Evolutionary conservation across 1,140 invertebrate species (phyloP).

Genomic region (Euborellia annulipes): DNA sequence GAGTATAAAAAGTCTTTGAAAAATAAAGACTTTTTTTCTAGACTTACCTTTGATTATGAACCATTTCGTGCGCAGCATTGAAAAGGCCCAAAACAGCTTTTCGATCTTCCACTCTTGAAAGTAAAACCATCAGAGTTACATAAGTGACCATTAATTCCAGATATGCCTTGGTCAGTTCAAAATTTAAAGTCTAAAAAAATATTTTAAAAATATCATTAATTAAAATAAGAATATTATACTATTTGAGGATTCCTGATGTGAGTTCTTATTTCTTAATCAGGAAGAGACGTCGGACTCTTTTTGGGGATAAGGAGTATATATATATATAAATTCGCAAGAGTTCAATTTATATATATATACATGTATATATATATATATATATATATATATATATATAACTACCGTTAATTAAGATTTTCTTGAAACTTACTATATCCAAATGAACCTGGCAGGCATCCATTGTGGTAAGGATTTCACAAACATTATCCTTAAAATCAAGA

Average conservation of each 20-base stretch:
- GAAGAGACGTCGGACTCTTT: too few species aligned
- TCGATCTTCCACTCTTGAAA: conserved; percentile 92
- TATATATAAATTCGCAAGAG: too few species aligned
- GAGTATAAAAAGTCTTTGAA: too few species aligned
- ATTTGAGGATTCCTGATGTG: too few species aligned
- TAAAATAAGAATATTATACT: too few species aligned
- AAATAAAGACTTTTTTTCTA: too few species aligned
- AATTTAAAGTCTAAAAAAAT: conserved; percentile 62
- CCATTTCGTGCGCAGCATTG: conserved; percentile 94
- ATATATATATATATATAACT: not conserved
- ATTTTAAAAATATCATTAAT: too few species aligned
- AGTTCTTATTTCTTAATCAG: too few species aligned
- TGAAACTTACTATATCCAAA: conserved; percentile 65
- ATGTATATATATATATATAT: too few species aligned
- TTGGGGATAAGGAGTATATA: too few species aligned
- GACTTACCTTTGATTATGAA: conserved; percentile 58
- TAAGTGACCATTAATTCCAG: conserved; percentile 89
- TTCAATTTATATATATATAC: too few species aligned
- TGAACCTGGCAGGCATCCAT: conserved; percentile 94
- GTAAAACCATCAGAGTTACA: conserved; percentile 86
- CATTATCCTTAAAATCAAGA: conserved; percentile 96
- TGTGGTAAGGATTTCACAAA: conserved; percentile 89
- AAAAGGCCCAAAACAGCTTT: conserved; percentile 94
- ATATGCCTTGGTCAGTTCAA: conserved; percentile 91
- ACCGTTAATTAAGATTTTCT: not conserved